Evolutionary conservation across 2,888 invertebrate species (phyloP).

Genomic region (Gymnosoma rotundatum): DNA sequence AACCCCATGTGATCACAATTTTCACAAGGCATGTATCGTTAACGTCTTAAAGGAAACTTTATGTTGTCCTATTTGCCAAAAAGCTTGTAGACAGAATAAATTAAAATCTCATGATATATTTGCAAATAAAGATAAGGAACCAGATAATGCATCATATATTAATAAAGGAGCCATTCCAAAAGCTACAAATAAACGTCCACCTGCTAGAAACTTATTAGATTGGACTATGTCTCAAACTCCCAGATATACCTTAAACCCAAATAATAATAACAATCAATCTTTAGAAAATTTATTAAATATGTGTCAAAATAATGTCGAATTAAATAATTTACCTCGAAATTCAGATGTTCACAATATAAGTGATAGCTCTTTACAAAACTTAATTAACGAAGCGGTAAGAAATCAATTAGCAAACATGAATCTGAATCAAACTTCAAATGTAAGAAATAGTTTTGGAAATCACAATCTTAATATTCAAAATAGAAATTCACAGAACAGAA

Average conservation of each 20-base stretch:
- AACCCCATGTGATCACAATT: slow-evolving; percentile 2
- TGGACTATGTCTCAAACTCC: slow-evolving; percentile 1
- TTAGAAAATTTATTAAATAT: background rate
- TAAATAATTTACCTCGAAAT: background rate
- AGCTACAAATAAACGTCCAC: background rate
- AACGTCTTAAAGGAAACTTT: slow-evolving; percentile 1
- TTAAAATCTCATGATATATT: slow-evolving; percentile 22
- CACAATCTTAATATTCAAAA: background rate
- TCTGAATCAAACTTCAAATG: background rate
- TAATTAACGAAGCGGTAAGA: slow-evolving; percentile 8
- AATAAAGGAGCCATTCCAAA: slow-evolving; percentile 10
- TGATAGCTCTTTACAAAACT: background rate
- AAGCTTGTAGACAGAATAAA: slow-evolving; percentile 23
- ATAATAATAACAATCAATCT: background rate
- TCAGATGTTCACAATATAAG: background rate
- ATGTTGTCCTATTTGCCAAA: slow-evolving; percentile 19
- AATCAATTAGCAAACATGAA: background rate
- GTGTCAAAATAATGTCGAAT: background rate
- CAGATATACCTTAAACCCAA: background rate
- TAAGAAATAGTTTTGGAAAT: slow-evolving; percentile 9
- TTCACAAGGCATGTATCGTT: slow-evolving; percentile 9
- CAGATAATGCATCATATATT: background rate
- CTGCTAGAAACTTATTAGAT: background rate
- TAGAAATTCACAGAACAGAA: background rate
- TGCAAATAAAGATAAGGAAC: too few species aligned